Conservation (phyloP, 2,113 vertebrate species). For the Mionectes macconnelli region DNA sequence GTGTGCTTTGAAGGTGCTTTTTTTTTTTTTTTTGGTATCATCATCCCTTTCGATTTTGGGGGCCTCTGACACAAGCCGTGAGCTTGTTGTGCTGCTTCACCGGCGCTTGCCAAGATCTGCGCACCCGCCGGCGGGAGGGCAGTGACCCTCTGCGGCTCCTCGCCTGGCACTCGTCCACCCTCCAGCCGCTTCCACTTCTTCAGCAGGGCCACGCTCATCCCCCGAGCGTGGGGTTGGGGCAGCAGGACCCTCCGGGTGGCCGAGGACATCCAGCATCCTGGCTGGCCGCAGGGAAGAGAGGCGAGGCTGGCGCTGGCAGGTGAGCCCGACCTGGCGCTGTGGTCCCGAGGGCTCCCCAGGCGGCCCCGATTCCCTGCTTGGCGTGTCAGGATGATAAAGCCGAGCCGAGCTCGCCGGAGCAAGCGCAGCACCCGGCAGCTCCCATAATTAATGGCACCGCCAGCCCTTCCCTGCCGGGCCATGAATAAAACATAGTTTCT, state of each 20-base stretch:
- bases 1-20: neutral
- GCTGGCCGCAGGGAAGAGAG: neutral
- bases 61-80: neutral
- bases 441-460: slow-evolving; percentile 55
- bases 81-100: neutral
- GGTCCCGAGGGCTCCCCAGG: neutral
- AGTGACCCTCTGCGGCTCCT: neutral
- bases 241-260: fast-evolving
- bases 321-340: fast-evolving
- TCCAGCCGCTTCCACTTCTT: fast-evolving
- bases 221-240: fast-evolving
- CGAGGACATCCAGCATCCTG: neutral
- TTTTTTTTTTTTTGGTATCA: too few species aligned
- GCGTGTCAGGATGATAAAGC: slow-evolving; percentile 56
- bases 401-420: neutral
- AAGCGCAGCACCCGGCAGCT: neutral
- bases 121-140: neutral
- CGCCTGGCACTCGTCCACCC: neutral
- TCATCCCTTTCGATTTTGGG: neutral
- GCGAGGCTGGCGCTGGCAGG: fast-evolving
- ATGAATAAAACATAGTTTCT: slow-evolving; percentile 64
- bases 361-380: fast-evolving
- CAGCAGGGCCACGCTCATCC: neutral
- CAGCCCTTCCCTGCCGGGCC: slow-evolving; percentile 15
- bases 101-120: neutral